Evolutionary conservation across 2,113 vertebrate species (phyloP), one percentile per base, ranked within the genome.

Genomic region (Cinclus mexicanus): DNA sequence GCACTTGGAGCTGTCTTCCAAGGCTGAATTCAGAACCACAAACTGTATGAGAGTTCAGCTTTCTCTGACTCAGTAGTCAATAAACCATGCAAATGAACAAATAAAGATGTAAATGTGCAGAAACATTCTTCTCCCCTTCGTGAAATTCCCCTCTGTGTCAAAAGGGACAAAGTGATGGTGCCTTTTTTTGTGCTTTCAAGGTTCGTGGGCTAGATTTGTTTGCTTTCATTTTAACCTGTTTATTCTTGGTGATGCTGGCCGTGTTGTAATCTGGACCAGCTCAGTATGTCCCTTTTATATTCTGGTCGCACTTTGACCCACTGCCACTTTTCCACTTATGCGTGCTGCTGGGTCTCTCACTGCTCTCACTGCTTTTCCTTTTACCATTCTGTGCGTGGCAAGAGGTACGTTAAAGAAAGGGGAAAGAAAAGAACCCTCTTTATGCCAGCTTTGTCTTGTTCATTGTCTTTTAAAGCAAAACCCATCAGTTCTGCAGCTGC

Each of bases 71-170:
- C 35, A 37, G 35, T 37, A 53, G 71, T 67, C 60, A 88, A 78
- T 87, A 61, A 75, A 59, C 72, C 26, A 74, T 41, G 52, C 39
- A 92, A 74, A 90, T 67, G 68, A 93, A 41, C 63, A 94, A 93
- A 90, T 67, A 57, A 92, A 86, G 68, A 74, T 59, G 47, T 80
- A 90, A 88, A 92, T 80, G 37, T 2, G 1, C 5, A 6, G 52
- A 49, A 80, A 21, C n/a, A 26, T 52, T 52, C 35, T 90, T 79
- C 42, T 88, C 9, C 23, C 19, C 23, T 57, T 4, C 39, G 18
- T 77, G 31, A 80, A 33, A 42, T 79, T 80, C 42, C 29, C 26
- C 46, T 76, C 52, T 68, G 28, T 65, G 63, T 63, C 82, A 53
- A 42, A 52, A 86, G 21, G 13, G 22, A 41, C 28, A 72, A 28